Evolutionary conservation across 2,888 invertebrate genomes (phyloP), one percentile per base, ranked within the genome.

Genomic region (Cataglyphis altisquamis): DNA sequence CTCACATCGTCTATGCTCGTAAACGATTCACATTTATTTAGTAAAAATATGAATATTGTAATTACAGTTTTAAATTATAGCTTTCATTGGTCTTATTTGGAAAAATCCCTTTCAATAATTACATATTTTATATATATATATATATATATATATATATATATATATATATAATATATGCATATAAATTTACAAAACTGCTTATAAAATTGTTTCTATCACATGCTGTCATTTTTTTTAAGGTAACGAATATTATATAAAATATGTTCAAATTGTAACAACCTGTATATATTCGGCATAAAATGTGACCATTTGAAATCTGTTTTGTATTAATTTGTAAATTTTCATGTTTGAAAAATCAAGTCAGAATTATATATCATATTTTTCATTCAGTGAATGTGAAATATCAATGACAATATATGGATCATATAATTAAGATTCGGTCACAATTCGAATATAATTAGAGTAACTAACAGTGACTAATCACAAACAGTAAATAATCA

Each of bases 131-230:
- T 36, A 68, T 68, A 68, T 45, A 36, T 15, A 5, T 36, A 63
- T 45, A 36, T 15, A 5, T 36, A 63, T 45, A 36, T 15, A 5
- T 36, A 63, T 68, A 60, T 36, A 68, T 68, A 68, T 68, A 60
- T 36, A 68, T 68, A 68, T 45, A 36, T 15, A 5, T 36, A 63
- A 75, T n/a, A 48, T 48, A 21, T 21, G 0, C n/a, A 6, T 57
- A 68, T 45, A 70, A 78, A 70, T 45, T 60, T 8, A 39, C 8
- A 8, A 45, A 57, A 68, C n/a, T 29, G 3, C 9, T 10, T 41
- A 68, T 78, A 78, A 78, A 68, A 57, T 5, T 68, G 18, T 39
- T 78, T n/a, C 29, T 41, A 68, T 57, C n/a, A 68, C 41, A 57
- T n/a, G 18, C 64, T 21, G 10, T 55, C 57, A 57, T 70, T 78